Evolutionary conservation across 2,888 invertebrate genomes (phyloP).

Genomic region (Noctua pronuba): DNA sequence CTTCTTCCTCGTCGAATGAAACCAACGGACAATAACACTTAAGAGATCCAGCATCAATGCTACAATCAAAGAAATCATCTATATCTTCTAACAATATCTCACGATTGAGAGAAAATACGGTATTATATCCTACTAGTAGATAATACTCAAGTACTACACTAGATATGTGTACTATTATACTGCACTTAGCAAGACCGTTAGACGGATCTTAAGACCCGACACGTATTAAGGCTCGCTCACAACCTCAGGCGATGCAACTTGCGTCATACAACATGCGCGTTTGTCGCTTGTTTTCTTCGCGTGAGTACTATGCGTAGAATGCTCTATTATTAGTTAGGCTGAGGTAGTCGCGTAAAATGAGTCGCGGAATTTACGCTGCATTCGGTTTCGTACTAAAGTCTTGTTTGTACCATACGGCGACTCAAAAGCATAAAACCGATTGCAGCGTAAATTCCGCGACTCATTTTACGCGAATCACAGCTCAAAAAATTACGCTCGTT

Average conservation of each 20-base stretch:
- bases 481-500: no score
- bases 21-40: neutral
- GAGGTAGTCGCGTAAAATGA: no score
- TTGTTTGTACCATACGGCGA: no score
- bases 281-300: neutral
- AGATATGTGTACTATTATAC: slow-evolving; percentile 30
- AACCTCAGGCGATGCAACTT: neutral
- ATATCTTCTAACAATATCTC: slow-evolving; percentile 17
- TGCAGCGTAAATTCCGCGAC: no score
- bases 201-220: slow-evolving; percentile 14
- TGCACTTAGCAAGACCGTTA: slow-evolving; percentile 39
- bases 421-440: no score
- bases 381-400: no score
- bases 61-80: slow-evolving; percentile 23
- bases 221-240: slow-evolving; percentile 18
- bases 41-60: neutral
- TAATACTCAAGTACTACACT: neutral
- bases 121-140: neutral
- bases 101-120: slow-evolving; percentile 26
- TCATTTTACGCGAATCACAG: no score
- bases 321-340: no score
- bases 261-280: neutral
- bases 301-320: neutral
- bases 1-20: neutral
- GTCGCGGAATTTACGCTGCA: no score